These are phyloP conservation scores for Petrocephalus schoutedeni DNA, from an alignment of 2,797 vertebrate genomes.

Conservation along the genomic window DNA sequence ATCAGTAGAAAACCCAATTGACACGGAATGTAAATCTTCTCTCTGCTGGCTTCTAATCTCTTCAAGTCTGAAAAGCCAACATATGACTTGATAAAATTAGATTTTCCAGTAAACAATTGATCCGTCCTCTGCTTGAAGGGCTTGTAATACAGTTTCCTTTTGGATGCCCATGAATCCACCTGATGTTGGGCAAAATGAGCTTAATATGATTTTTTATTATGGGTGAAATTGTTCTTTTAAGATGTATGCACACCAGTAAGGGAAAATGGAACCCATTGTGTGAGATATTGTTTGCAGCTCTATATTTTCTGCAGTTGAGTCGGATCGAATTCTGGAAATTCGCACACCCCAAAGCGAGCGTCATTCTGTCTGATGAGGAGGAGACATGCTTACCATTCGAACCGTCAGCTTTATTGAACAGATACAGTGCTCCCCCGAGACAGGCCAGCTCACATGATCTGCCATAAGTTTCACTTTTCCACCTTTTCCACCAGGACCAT, in stretches of 20 bases:
- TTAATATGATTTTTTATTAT: not conserved
- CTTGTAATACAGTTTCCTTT: not conserved
- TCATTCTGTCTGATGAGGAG: not conserved
- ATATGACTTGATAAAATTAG: not conserved
- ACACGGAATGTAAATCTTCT: slow-evolving; percentile 11
- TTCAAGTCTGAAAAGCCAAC: not conserved
- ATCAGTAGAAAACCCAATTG: slow-evolving; percentile 2
- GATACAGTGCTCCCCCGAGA: not conserved
- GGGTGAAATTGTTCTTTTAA: slow-evolving; percentile 2
- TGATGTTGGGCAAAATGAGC: not conserved
- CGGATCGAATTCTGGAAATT: not conserved
- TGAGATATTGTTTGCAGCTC: not conserved
- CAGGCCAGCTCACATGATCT: not conserved
- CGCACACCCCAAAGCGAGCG: not conserved
- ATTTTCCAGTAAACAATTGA: slow-evolving; percentile 13
- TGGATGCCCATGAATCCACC: not conserved
- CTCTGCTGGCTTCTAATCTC: not conserved
- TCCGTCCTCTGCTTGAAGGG: not conserved
- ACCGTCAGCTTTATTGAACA: not conserved
- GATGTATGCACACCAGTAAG: not conserved
- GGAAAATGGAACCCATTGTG: not conserved
- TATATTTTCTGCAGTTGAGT: not conserved
- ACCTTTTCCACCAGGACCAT: not conserved
- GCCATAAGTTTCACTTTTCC: not conserved
- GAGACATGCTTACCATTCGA: not conserved